Base-by-base conservation (phyloP, 2,888 invertebrate species). In the Andricus quercusramuli region DNA sequence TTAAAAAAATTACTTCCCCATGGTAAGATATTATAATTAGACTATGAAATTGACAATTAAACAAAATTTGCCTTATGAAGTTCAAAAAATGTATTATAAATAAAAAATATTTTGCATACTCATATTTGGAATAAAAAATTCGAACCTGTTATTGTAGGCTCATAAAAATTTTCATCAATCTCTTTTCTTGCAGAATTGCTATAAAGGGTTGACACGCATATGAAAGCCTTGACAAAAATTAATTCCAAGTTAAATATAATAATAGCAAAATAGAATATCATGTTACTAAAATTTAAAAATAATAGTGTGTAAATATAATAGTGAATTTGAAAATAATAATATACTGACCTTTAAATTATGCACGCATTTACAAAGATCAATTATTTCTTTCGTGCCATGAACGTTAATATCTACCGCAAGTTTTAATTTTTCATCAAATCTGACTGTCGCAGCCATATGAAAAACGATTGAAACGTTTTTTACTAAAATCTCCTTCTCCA, bases 361-460 rank as follows among this genome's bases (percentile, higher is more conserved):
- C 90, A 97, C 96, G 79, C 95, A 93, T 84, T 95, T 94, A 81
- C 96, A 95, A 9, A 98, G 93, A 56, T 95, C 94, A 17, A 97
- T 89, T 29, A 97, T 94, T 56, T 96, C 95, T 84, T 95, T 94
- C 0, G 97, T 96, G 0, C 96, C 97, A 29, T 95, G 93, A 2
- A 97, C 96, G 91, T 98, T 98, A 89, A 96, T 96, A 77, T 94
- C 94, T 70, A 97, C 94, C 0, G 97, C 96, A 2, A 95, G 93
- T 90, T 96, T 94, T 0, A 98, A 93, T 59, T 95, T 95, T 89
- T 97, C 97, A 91, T 97, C 97, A 88, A 98, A 98, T 87, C 96
- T 95, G 6, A 98, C 97, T 0, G 98, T 98, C 1, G 98, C 98
- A 0, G 98, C 98, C 20, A 96, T 96, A 90, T 98, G 98, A 92